Percentiles rank a stretch among this genome's conserved stretches.
phyloP scores from a whole-genome alignment of 2,888 invertebrate species.

The Cataglyphis cursor region DNA sequence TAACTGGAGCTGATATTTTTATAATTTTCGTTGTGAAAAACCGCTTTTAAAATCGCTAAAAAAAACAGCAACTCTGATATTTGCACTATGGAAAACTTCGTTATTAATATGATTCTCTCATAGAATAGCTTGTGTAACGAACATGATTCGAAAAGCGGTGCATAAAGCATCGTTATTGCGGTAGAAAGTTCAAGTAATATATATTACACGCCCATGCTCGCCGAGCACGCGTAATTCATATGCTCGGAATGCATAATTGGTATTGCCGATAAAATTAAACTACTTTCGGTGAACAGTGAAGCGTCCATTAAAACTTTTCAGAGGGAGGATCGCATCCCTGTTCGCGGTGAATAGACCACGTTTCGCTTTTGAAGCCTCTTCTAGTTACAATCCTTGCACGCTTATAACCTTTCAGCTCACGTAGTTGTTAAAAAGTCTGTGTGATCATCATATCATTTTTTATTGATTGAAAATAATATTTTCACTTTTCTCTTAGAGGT shows the following conservation, averaged over 20 bases:
- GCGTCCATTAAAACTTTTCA: constrained; percentile 69
- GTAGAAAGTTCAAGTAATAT: constrained; percentile 47
- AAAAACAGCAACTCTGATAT: background rate
- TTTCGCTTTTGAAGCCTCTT: constrained; percentile 52
- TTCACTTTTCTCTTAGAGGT: background rate
- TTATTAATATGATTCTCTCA: constrained; percentile 13
- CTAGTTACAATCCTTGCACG: constrained; percentile 44
- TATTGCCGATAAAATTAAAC: constrained; percentile 69
- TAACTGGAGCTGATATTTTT: background rate
- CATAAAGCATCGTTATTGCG: constrained; percentile 48
- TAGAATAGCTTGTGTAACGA: constrained; percentile 31
- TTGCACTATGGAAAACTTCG: background rate
- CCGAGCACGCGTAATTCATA: constrained; percentile 60
- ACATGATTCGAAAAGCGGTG: constrained; percentile 40
- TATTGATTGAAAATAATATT: background rate
- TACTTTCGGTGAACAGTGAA: constrained; percentile 67
- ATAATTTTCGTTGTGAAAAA: background rate
- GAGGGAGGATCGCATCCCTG: constrained; percentile 46
- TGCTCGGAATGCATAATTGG: constrained; percentile 68
- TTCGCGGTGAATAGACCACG: constrained; percentile 51
- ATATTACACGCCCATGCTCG: constrained; percentile 36
- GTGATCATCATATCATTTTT: background rate
- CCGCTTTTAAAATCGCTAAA: background rate
- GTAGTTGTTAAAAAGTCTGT: constrained; percentile 27
- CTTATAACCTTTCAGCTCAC: constrained; percentile 31